Evolutionary conservation across 1,140 invertebrate genomes (phyloP).

Genomic region (Sminthurides bifidus): DNA sequence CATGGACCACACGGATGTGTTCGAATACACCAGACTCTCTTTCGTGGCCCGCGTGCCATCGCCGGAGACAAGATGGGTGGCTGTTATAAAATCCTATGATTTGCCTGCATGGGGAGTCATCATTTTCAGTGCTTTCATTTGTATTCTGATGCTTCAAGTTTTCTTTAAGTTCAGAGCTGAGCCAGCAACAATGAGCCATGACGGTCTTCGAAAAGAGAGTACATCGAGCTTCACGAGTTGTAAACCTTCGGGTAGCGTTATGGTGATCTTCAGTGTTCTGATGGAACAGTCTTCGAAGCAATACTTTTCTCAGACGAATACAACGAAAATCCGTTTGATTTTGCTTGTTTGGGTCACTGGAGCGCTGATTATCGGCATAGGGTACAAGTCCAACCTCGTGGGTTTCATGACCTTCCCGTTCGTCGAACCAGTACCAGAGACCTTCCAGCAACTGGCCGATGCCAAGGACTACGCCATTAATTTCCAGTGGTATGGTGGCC

Average conservation of each 20-base stretch:
- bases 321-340: constrained; percentile 1
- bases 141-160: neutral
- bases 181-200: neutral
- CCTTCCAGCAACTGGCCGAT: constrained; percentile 3
- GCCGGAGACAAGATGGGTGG: constrained; percentile 6
- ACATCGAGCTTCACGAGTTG: neutral
- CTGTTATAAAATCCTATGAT: constrained; percentile 8
- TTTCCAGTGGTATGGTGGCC: constrained; percentile 14
- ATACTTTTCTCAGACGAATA: neutral
- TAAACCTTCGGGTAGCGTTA: neutral
- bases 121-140: neutral
- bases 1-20: constrained; percentile 6
- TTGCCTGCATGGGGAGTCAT: constrained; percentile 1
- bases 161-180: neutral
- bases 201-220: no score
- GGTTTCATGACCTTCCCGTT: constrained; percentile 14
- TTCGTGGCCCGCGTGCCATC: neutral
- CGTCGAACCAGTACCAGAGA: constrained; percentile 7
- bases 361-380: constrained; percentile 10
- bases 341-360: constrained; percentile 14
- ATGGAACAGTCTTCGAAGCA: neutral
- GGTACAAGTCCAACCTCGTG: constrained; percentile 17
- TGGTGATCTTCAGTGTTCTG: neutral
- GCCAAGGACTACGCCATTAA: constrained; percentile 3
- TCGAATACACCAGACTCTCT: constrained; percentile 10